phyloP scores from a whole-genome alignment of 2,113 vertebrate species.

The Bettongia penicillata region DNA sequence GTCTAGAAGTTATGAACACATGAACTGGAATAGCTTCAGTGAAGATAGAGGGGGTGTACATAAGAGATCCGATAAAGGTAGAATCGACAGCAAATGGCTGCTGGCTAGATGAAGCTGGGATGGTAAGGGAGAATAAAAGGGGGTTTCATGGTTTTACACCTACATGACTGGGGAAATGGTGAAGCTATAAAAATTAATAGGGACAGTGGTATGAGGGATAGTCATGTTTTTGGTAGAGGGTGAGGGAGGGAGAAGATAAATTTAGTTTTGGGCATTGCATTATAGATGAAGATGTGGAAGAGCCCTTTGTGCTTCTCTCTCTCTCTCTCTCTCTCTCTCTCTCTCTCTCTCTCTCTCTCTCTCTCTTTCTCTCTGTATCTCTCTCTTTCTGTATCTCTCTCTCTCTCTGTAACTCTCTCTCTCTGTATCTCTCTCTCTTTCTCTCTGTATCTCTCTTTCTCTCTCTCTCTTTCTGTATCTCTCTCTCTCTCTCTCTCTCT shows the following conservation, averaged over 20 bases:
- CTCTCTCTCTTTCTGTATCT: too few relatives aligned
- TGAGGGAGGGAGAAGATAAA: not conserved
- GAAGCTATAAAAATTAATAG: not conserved
- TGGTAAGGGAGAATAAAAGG: not conserved
- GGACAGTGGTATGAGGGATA: not conserved
- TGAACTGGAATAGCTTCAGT: not conserved
- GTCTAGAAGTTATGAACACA: not conserved
- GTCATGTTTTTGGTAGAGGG: not conserved
- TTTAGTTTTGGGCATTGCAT: not conserved
- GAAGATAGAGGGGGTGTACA: not conserved
- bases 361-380: too few relatives aligned
- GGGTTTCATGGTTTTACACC: not conserved
- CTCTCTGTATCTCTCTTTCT: too few relatives aligned
- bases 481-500: too few relatives aligned
- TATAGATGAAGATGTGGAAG: not conserved
- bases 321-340: too few relatives aligned
- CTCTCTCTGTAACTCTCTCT: too few relatives aligned
- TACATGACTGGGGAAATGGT: not conserved
- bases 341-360: too few relatives aligned
- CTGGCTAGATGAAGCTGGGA: not conserved
- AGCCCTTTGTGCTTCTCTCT: not conserved
- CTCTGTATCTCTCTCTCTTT: too few relatives aligned
- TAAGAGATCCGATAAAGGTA: not conserved
- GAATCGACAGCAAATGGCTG: not conserved
- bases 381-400: too few relatives aligned